These are phyloP conservation scores for Eunapius fragilis DNA, from an alignment of 37 sponge, comb jelly and placozoan genomes.

Conservation along the genomic window DNA sequence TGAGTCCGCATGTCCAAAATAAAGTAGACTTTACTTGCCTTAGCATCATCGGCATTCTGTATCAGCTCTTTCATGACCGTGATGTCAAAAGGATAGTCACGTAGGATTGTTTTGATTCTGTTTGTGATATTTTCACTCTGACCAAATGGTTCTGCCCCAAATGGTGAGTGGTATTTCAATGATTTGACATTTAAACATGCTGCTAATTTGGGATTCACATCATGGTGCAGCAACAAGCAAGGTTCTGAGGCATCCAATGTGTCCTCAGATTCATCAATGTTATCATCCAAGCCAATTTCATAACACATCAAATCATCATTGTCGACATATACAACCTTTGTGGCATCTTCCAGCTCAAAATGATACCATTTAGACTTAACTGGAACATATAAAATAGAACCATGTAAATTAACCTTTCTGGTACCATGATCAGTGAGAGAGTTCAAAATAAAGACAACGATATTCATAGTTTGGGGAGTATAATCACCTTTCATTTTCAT, in stretches of 20 bases:
- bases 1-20: slow-evolving; percentile 29
- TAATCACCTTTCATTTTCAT: slow-evolving; percentile 7
- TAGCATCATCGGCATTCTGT: slow-evolving; percentile 76
- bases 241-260: too few relatives aligned
- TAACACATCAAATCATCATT: slow-evolving; percentile 20
- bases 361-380: slow-evolving; percentile 7
- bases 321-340: slow-evolving; percentile 44
- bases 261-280: not conserved
- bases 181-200: not conserved
- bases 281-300: too few relatives aligned
- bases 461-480: slow-evolving; percentile 19
- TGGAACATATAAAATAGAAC: slow-evolving; percentile 23
- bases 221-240: too few relatives aligned
- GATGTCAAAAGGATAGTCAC: slow-evolving; percentile 56
- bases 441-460: slow-evolving; percentile 41
- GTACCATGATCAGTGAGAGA: slow-evolving; percentile 41
- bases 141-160: slow-evolving; percentile 37
- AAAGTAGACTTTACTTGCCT: slow-evolving; percentile 43
- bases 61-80: slow-evolving; percentile 7
- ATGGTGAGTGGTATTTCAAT: slow-evolving; percentile 28
- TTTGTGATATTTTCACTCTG: slow-evolving; percentile 78
- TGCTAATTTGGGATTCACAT: too few relatives aligned
- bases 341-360: slow-evolving; percentile 15
- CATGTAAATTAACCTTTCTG: too few relatives aligned
- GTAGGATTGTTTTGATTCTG: slow-evolving; percentile 68